Conservation (phyloP, 2,113 vertebrate genomes). For the Callaeas wilsoni region DNA sequence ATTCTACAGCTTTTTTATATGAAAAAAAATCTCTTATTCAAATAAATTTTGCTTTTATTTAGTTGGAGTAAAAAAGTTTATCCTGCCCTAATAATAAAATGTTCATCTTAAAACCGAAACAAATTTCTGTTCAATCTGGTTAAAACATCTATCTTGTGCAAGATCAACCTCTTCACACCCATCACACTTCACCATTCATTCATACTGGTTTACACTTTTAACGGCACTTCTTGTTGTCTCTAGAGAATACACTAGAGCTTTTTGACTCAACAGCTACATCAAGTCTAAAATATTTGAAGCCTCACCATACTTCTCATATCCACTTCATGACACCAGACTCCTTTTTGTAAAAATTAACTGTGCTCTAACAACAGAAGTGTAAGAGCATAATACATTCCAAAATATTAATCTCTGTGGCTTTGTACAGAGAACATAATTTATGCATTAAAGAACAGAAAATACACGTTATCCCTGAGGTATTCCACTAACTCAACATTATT, state of each 20-base stretch:
- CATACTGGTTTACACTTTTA: not conserved
- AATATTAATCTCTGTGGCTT: not conserved
- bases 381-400: not conserved
- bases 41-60: not conserved
- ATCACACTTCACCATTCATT: not conserved
- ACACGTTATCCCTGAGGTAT: not conserved
- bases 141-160: not conserved
- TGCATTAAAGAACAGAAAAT: not conserved
- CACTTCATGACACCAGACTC: not conserved
- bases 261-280: not conserved
- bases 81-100: not conserved
- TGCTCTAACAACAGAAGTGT: not conserved
- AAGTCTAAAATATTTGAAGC: not conserved
- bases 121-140: not conserved
- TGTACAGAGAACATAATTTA: not conserved
- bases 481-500: conserved; percentile 14
- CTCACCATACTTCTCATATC: not conserved
- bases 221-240: not conserved
- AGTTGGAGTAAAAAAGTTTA: not conserved
- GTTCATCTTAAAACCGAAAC: not conserved
- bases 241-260: not conserved
- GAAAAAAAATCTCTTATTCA: not conserved
- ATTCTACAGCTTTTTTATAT: not conserved
- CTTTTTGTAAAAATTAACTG: not conserved
- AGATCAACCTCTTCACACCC: not conserved